These are phyloP conservation scores for Lutraria lutraria DNA, from an alignment of 2,888 invertebrate species.

Conservation along the genomic window DNA sequence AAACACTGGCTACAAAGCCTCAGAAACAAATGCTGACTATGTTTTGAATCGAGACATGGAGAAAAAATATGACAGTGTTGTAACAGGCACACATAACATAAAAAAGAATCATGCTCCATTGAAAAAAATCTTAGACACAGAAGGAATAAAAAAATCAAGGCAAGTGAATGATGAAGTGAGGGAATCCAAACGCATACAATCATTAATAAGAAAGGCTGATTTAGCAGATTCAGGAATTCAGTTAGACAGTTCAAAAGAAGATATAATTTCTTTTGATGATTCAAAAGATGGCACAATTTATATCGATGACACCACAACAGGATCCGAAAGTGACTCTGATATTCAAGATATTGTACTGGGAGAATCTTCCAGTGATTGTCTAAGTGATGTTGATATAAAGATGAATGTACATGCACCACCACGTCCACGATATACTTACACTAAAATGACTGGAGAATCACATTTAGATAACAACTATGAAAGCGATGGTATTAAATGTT, in stretches of 20 bases:
- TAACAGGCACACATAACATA: background rate
- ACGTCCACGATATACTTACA: constrained; percentile 28
- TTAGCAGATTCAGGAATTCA: background rate
- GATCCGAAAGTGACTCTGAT: constrained; percentile 19
- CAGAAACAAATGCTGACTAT: constrained; percentile 35
- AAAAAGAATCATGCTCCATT: background rate
- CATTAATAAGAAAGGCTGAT: constrained; percentile 22
- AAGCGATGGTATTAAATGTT: constrained; percentile 21
- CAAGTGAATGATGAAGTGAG: background rate
- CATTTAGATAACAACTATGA: background rate
- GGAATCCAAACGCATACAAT: constrained; percentile 5
- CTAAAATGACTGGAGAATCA: constrained; percentile 20
- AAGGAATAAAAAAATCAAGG: background rate
- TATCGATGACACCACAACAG: background rate
- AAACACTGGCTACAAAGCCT: constrained; percentile 34
- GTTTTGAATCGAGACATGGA: constrained; percentile 38
- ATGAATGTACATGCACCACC: background rate
- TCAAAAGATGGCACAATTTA: background rate
- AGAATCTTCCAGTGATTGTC: constrained; percentile 14
- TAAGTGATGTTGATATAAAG: constrained; percentile 36
- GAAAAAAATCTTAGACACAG: background rate
- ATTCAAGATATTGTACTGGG: constrained; percentile 39
- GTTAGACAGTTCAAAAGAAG: background rate
- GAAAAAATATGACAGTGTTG: constrained; percentile 27
- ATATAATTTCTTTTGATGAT: background rate